Conservation (phyloP, 23 tunicate genomes). For the Halocynthia roretzi region DNA sequence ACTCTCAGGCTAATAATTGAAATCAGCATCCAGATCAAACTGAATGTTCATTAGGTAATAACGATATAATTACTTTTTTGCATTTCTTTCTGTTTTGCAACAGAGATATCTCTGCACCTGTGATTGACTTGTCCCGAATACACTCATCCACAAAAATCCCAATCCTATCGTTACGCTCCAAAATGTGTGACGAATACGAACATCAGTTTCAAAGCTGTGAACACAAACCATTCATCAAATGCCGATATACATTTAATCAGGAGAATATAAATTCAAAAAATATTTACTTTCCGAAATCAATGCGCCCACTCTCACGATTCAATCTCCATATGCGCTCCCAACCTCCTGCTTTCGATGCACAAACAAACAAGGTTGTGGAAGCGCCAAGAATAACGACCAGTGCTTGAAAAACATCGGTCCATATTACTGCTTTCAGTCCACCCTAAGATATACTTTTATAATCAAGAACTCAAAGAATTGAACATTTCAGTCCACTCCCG, state of each 20-base stretch:
- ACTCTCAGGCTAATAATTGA: too few species aligned
- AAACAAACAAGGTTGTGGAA: slow-evolving; percentile 19
- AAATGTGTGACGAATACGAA: slow-evolving; percentile 71
- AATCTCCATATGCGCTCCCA: slow-evolving; percentile 38
- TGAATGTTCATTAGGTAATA: too few species aligned
- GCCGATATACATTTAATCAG: too few species aligned
- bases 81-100: slow-evolving; percentile 56
- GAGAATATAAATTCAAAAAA: neutral
- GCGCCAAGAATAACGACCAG: slow-evolving; percentile 38
- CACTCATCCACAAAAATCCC: slow-evolving; percentile 55
- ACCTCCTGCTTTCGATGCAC: slow-evolving; percentile 32
- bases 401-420: slow-evolving; percentile 68
- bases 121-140: slow-evolving; percentile 73
- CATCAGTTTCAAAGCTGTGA: slow-evolving; percentile 75
- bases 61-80: slow-evolving; percentile 39
- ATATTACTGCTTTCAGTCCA: slow-evolving; percentile 67
- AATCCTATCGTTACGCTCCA: slow-evolving; percentile 86
- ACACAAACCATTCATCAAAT: neutral
- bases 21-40: too few species aligned
- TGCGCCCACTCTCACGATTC: slow-evolving; percentile 30
- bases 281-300: slow-evolving; percentile 32
- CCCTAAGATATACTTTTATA: slow-evolving; percentile 15
- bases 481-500: too few species aligned
- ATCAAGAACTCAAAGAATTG: too few species aligned
- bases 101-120: slow-evolving; percentile 89